A percentile compares a stretch with the other conserved stretches of the same genome.
phyloP scores from a whole-genome alignment of 1,140 invertebrate species.

The Ectropis grisescens region DNA sequence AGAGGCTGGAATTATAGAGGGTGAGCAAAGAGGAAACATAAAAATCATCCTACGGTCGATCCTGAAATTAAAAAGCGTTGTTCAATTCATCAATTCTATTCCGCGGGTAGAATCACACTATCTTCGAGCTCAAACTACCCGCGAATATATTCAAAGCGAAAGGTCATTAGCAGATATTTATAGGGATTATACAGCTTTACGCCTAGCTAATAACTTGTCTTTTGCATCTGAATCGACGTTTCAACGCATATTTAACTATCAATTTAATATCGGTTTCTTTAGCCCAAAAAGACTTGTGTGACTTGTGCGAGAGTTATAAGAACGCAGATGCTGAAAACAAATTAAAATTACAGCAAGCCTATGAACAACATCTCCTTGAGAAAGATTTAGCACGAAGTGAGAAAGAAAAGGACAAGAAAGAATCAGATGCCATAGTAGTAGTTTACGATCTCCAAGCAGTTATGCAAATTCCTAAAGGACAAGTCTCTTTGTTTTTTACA shows the following conservation, averaged over 20 bases:
- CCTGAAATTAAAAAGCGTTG: slow-evolving; percentile 12
- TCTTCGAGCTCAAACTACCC: slow-evolving; percentile 23
- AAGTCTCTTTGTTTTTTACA: slow-evolving; percentile 26
- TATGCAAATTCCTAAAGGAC: slow-evolving; percentile 23
- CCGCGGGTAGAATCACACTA: slow-evolving; percentile 35
- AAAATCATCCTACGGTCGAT: slow-evolving; percentile 7
- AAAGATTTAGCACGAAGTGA: slow-evolving; percentile 15
- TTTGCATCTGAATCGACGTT: slow-evolving; percentile 16
- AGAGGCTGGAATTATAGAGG: slow-evolving; percentile 9
- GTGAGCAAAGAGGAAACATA: slow-evolving; percentile 10
- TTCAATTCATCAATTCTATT: slow-evolving; percentile 26
- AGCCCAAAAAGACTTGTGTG: slow-evolving; percentile 48
- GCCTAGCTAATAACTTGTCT: slow-evolving; percentile 7
- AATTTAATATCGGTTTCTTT: slow-evolving; percentile 39
- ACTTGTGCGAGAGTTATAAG: slow-evolving; percentile 29
- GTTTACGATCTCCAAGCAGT: slow-evolving; percentile 40
- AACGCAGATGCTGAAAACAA: slow-evolving; percentile 30
- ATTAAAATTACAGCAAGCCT: slow-evolving; percentile 5
- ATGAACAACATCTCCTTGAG: slow-evolving; percentile 17
- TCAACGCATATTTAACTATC: slow-evolving; percentile 23
- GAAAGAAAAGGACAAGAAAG: slow-evolving; percentile 20
- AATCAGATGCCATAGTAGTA: slow-evolving; percentile 22
- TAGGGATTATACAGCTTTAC: slow-evolving; percentile 22
- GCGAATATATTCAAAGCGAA: slow-evolving; percentile 35
- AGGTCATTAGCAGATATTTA: slow-evolving; percentile 30